Evolutionary conservation across 2,113 vertebrate genomes (phyloP).

Genomic region (Catharus minimus): DNA sequence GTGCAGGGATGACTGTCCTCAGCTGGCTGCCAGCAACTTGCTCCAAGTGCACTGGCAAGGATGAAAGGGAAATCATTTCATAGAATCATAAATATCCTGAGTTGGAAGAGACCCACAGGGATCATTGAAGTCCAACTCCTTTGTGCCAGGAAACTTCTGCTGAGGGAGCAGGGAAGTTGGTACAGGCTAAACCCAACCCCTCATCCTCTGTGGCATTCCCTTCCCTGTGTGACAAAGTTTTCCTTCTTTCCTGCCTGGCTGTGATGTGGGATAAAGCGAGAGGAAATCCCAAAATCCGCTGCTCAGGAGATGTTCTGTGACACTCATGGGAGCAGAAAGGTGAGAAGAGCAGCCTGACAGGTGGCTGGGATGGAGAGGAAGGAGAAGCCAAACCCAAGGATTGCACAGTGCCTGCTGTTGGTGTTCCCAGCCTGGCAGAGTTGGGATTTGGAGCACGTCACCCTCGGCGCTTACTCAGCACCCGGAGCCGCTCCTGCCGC

Average conservation of each 20-base stretch:
- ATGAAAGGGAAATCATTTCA: neutral
- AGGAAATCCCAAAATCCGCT: neutral
- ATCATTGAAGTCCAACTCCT: neutral
- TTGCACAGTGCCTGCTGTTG: neutral
- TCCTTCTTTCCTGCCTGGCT: neutral
- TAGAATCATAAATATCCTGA: neutral
- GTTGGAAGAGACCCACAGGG: neutral
- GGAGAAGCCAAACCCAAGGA: neutral
- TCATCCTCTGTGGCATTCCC: neutral
- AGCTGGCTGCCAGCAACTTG: neutral
- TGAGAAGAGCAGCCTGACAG: neutral
- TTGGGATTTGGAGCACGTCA: accelerated
- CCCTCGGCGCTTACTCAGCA: neutral
- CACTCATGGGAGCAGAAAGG: neutral
- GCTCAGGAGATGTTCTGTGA: neutral
- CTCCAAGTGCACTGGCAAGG: neutral
- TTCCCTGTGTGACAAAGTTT: neutral
- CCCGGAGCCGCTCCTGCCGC: accelerated
- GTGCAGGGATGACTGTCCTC: neutral
- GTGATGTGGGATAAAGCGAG: accelerated
- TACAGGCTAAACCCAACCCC: neutral
- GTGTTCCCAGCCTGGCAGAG: accelerated
- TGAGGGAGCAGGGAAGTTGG: neutral
- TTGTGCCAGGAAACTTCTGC: neutral
- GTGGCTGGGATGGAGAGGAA: neutral